Evolutionary conservation across 2,888 invertebrate species (phyloP), one percentile per base, ranked within the genome.

Genomic region (Plemyria rubiginata): DNA sequence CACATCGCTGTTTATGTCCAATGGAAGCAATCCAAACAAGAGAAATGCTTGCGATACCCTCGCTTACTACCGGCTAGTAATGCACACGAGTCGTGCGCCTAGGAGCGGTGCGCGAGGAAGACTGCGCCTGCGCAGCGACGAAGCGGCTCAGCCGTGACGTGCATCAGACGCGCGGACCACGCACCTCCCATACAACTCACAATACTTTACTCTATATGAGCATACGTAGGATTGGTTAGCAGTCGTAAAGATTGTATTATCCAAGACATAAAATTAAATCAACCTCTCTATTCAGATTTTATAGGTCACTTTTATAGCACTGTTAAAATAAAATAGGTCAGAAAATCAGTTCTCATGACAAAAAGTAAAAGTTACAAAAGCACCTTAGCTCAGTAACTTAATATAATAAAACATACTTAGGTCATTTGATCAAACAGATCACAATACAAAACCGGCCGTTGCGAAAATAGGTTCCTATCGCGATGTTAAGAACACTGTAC

Each of bases 1-100:
- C 84, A 85, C 88, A 88, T 88, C 85, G 87, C 87, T 75, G 70
- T 60, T 67, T 40, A n/a, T 36, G 50, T 32, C 56, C 67, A 70
- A 78, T 83, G 83, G 32, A 32, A 7, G 36, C 83, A 58, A 43
- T 51, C 43, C 64, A 40, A 45, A 12, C 48, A 52, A 36, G 38
- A 32, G 85, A 84, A 79, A 38, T 38, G 36, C 11, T 74, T 73
- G 64, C 71, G 80, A 78, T 80, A n/a, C 29, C 81, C 74, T 80
- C 83, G 83, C 84, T 87, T 84, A 78, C 76, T 75, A 75, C 76
- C 66, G 72, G 60, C 49, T 45, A 40, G 40, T 16, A 36, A 28
- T 61, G 59, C 53, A 16, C 52, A 38, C 54, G 54, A 48, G 46
- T 62, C 70, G 74, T 70, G 70, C 68, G 70, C 54, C 58, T 67